Conservation (phyloP, 2,113 vertebrate genomes). For the Pollachius pollachius region DNA sequence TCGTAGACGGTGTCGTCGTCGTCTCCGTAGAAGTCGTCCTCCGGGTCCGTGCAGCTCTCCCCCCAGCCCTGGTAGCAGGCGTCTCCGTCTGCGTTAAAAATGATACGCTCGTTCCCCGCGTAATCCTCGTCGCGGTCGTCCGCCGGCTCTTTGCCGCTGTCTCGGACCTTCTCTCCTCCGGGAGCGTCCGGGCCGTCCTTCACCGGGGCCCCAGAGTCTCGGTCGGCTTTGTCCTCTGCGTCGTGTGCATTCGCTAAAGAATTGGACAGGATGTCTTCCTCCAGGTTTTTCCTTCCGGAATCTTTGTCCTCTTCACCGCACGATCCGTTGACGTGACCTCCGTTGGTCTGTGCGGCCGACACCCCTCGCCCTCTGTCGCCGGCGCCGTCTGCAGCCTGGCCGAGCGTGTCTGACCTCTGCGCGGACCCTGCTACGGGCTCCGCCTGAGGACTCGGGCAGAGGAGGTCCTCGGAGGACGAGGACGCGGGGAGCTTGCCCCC, state of each 20-base stretch:
- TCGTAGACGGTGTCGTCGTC: constrained; percentile 87
- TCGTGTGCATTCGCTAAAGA: constrained; percentile 37
- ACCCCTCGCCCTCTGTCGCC: constrained; percentile 7
- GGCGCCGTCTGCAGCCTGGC: neutral
- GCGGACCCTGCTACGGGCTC: constrained; percentile 33
- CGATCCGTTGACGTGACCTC: constrained; percentile 57
- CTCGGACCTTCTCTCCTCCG: constrained; percentile 36
- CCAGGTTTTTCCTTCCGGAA: constrained; percentile 36
- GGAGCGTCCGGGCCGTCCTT: constrained; percentile 35
- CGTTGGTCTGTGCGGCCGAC: constrained; percentile 36
- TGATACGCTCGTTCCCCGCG: constrained; percentile 67
- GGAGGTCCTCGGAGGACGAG: constrained; percentile 72
- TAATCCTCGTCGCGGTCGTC: constrained; percentile 70
- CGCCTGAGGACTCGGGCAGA: constrained; percentile 61
- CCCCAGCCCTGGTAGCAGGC: constrained; percentile 92
- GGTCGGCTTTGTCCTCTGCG: constrained; percentile 12
- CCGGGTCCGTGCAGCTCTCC: constrained; percentile 88
- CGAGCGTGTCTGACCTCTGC: constrained; percentile 38
- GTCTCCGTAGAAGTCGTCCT: constrained; percentile 89
- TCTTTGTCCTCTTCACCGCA: constrained; percentile 58
- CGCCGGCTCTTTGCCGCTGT: constrained; percentile 37
- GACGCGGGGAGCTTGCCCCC: constrained; percentile 68
- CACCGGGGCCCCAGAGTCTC: constrained; percentile 27
- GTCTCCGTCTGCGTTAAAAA: constrained; percentile 82
- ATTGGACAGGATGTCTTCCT: constrained; percentile 44